Conservation (phyloP, 2,113 vertebrate genomes). For the Porphyrio hochstetteri region DNA sequence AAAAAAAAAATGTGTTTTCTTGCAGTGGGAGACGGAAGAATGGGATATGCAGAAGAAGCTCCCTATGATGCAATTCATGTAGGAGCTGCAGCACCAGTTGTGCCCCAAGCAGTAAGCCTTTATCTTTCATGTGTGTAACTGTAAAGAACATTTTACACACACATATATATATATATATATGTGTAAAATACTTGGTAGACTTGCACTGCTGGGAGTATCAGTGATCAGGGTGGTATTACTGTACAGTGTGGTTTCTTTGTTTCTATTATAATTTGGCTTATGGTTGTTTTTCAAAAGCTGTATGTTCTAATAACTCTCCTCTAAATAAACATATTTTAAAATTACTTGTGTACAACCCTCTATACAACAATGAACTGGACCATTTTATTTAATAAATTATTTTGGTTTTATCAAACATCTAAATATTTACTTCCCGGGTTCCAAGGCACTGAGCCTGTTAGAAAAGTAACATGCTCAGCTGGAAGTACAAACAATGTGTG, state of each 20-base stretch:
- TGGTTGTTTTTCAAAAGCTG: background rate
- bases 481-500: background rate
- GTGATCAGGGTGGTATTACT: background rate
- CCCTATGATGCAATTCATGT: constrained; percentile 98
- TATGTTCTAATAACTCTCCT: background rate
- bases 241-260: background rate
- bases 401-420: background rate
- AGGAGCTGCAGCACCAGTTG: constrained; percentile 92
- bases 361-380: background rate
- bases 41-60: constrained; percentile 88
- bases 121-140: constrained; percentile 14
- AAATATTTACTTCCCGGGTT: background rate
- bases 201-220: background rate
- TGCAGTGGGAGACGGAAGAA: constrained; percentile 94
- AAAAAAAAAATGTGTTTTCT: constrained; percentile 45
- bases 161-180: fast-evolving
- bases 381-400: background rate
- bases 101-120: constrained; percentile 93
- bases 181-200: background rate
- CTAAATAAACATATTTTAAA: background rate
- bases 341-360: background rate
- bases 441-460: background rate
- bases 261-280: background rate
- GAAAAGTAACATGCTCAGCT: background rate
- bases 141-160: background rate